Conservation (phyloP, 1,140 invertebrate genomes). For the Drosophila prosaltans region DNA sequence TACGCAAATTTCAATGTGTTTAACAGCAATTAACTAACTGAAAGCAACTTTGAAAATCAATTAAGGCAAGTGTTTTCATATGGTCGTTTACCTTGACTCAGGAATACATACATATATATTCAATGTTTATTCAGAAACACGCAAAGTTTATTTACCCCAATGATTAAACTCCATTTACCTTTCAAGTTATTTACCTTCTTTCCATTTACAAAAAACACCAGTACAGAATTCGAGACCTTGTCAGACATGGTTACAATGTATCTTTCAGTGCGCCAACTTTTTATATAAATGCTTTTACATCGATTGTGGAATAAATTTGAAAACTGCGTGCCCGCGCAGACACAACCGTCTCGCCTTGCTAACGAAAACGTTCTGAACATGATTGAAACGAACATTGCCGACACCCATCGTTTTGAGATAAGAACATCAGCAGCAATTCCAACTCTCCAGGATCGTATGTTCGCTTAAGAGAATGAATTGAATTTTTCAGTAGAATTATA, state of each 20-base stretch:
- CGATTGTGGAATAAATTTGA: conserved; percentile 33
- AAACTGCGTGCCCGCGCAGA: conserved; percentile 24
- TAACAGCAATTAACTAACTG: not conserved
- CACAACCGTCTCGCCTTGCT: conserved; percentile 61
- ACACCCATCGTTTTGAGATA: conserved; percentile 31
- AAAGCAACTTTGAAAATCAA: not conserved
- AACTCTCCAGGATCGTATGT: not conserved
- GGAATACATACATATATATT: not conserved
- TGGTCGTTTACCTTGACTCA: not conserved
- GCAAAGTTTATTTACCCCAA: not conserved
- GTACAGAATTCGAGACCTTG: conserved; percentile 48
- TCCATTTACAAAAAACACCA: conserved; percentile 85
- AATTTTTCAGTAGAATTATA: not conserved
- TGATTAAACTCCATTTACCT: not conserved
- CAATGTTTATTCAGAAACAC: not conserved
- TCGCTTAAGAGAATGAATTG: not conserved
- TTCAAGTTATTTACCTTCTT: conserved; percentile 82
- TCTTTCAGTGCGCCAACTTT: conserved; percentile 16
- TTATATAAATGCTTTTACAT: conserved; percentile 25
- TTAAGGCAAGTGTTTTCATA: not conserved
- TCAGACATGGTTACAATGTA: conserved; percentile 47
- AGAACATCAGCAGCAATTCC: conserved; percentile 8
- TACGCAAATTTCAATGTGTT: not conserved
- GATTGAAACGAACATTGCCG: conserved; percentile 31
- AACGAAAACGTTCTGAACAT: conserved; percentile 64